A percentile compares a stretch with the other conserved stretches of the same genome.
phyloP scores from a whole-genome alignment of 2,888 invertebrate genomes.

The Ormyrus thymus region DNA sequence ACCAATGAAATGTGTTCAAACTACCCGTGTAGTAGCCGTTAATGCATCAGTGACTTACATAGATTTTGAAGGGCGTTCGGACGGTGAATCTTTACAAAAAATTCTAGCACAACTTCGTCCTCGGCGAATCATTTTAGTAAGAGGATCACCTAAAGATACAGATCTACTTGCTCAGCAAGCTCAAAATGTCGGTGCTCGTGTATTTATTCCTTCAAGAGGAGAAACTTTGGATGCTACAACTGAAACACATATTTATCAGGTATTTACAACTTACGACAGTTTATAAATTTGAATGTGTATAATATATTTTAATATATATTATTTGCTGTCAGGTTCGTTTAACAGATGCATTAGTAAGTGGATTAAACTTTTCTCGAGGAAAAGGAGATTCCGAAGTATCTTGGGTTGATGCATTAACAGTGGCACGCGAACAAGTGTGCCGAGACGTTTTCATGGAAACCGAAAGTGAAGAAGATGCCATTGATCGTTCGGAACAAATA shows the following conservation, averaged over 20 bases:
- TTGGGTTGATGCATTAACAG: conserved; percentile 91
- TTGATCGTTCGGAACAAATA: conserved; percentile 76
- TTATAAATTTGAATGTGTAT: background rate
- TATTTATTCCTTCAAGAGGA: conserved; percentile 89
- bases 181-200: conserved; percentile 81
- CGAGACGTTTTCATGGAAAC: conserved; percentile 80
- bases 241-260: conserved; percentile 98
- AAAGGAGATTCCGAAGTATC: conserved; percentile 95
- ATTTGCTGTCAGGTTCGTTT: conserved; percentile 83
- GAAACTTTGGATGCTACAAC: conserved; percentile 97
- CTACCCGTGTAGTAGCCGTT: conserved; percentile 84
- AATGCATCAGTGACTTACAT: conserved; percentile 94
- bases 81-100: conserved; percentile 87
- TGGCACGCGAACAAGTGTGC: conserved; percentile 75
- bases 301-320: conserved; percentile 14
- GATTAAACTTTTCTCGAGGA: conserved; percentile 88
- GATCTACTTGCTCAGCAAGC: conserved; percentile 83
- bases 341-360: conserved; percentile 92
- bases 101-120: conserved; percentile 82
- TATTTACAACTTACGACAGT: conserved; percentile 68
- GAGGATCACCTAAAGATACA: conserved; percentile 84
- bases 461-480: conserved; percentile 72
- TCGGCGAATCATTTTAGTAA: conserved; percentile 82
- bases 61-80: conserved; percentile 96
- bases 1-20: conserved; percentile 92